These are phyloP conservation scores for Lissonota sp. DNA, from an alignment of 2,888 invertebrate species.

Conservation along the genomic window DNA sequence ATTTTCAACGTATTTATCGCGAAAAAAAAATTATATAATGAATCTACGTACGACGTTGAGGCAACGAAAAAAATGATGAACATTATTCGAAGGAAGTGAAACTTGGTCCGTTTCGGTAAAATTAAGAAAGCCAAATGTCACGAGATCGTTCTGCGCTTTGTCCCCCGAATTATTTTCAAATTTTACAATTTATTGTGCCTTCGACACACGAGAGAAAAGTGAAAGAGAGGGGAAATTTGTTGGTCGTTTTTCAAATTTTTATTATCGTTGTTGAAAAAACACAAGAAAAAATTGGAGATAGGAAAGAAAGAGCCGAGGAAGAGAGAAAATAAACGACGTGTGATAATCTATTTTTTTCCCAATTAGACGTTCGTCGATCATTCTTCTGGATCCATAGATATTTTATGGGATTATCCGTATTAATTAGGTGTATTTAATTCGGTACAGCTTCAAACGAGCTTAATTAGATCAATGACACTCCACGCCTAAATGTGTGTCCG, in stretches of 20 bases:
- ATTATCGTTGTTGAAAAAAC: slow-evolving; percentile 3
- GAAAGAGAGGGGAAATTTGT: not conserved
- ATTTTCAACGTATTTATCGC: not conserved
- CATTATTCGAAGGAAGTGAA: too few species aligned
- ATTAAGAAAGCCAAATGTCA: too few species aligned
- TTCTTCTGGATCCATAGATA: slow-evolving; percentile 36
- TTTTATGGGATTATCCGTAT: not conserved
- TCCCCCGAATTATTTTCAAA: slow-evolving; percentile 18
- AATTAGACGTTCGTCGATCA: slow-evolving; percentile 22
- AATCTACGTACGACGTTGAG: too few species aligned
- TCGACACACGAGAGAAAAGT: slow-evolving; percentile 35
- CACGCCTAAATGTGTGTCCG: slow-evolving; percentile 56
- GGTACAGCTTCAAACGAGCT: slow-evolving; percentile 56
- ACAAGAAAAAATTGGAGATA: not conserved
- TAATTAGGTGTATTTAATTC: slow-evolving; percentile 44
- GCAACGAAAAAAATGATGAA: too few species aligned
- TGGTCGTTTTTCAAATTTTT: slow-evolving; percentile 45
- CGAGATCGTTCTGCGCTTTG: not conserved
- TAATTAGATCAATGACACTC: slow-evolving; percentile 46
- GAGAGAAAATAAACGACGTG: slow-evolving; percentile 21
- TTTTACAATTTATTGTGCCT: slow-evolving; percentile 61
- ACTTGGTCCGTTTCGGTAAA: too few species aligned
- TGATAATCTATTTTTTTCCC: slow-evolving; percentile 29
- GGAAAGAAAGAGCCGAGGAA: not conserved
- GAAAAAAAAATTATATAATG: not conserved